phyloP scores from a whole-genome alignment of 2,797 vertebrate species.

The Acanthopagrus latus region DNA sequence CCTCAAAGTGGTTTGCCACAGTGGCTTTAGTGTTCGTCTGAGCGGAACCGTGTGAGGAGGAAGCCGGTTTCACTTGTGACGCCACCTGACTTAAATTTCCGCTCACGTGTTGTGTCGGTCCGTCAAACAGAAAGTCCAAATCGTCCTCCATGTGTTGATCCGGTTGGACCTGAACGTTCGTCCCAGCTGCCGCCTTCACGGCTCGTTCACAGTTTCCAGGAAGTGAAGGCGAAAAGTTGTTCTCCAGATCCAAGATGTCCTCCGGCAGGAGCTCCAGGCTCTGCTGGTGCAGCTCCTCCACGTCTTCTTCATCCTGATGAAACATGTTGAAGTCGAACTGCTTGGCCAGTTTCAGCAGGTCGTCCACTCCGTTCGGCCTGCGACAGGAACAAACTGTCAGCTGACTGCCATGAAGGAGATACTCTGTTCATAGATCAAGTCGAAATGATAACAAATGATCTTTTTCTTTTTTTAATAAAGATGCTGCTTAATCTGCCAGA shows the following conservation, averaged over 20 bases:
- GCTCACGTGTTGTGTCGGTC: slow-evolving; percentile 88
- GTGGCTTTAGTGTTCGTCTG: rapidly evolving
- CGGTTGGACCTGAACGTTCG: slow-evolving; percentile 34
- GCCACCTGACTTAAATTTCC: slow-evolving; percentile 84
- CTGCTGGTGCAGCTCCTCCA: slow-evolving; percentile 8
- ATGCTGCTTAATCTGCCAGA: not conserved
- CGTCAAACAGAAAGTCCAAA: slow-evolving; percentile 91
- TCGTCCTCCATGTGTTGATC: slow-evolving; percentile 84
- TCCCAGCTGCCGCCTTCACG: slow-evolving; percentile 18
- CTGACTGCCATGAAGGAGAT: not conserved
- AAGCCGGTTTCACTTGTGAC: not conserved
- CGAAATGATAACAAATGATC: not conserved
- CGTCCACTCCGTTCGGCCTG: slow-evolving; percentile 87
- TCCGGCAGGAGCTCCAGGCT: slow-evolving; percentile 56
- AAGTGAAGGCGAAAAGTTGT: slow-evolving; percentile 25
- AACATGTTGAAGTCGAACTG: slow-evolving; percentile 95
- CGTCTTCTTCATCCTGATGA: slow-evolving; percentile 80
- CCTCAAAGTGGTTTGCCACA: slow-evolving; percentile 71
- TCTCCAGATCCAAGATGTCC: slow-evolving; percentile 55
- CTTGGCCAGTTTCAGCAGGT: slow-evolving; percentile 92
- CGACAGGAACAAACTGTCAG: not conserved
- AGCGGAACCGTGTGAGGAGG: not conserved
- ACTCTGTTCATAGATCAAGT: no score
- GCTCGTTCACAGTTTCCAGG: slow-evolving; percentile 10
- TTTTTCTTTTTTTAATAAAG: not conserved